Base-by-base conservation (phyloP, 2,888 invertebrate genomes). In the Nymphalis urticae region DNA sequence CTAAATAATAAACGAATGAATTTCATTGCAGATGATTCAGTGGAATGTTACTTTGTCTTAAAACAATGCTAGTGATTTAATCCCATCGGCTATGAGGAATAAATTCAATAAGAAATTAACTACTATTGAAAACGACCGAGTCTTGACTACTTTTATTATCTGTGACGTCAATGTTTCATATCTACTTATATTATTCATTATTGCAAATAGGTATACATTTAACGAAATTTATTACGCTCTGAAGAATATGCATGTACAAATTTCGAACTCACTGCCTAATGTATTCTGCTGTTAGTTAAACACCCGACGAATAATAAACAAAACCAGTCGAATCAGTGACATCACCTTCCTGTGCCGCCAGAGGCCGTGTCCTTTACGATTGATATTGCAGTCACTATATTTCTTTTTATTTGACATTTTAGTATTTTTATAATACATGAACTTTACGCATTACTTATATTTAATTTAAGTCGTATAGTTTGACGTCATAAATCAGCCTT, bases 311-410 rank as follows among this genome's bases (percentile, higher is more conserved):
- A 91, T 90, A 88, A 85, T 89, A 90, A 90, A 83, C 78, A 80
- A 89, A 90, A 90, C 91, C 88, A 88, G 92, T 92, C 84, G 83
- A 85, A 84, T 80, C 77, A 86, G 88, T 92, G 92, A 92, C 92
- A 92, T 92, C 92, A 92, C 77, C 91, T 88, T 90, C 89, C 88
- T 88, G 88, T 85, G 85, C 80, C 82, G 82, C 80, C 82, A 80
- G 84, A 86, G 86, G 85, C 84, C 85, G 78, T 80, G 87, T 90
- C 87, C 87, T 89, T 87, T 85, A 81, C 79, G 75, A 80, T 77
- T 81, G 70, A 73, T 74, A 61, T 63, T 70, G 67, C 60, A 69
- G 51, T 64, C 62, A 58, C 42, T 47, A 61, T 69, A 74, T 74
- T 73, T 53, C 36, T 61, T 70, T 66, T 58, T 59, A 64, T 64